Conservation (phyloP, 2,113 vertebrate species). For the Syrmaticus mikado region DNA sequence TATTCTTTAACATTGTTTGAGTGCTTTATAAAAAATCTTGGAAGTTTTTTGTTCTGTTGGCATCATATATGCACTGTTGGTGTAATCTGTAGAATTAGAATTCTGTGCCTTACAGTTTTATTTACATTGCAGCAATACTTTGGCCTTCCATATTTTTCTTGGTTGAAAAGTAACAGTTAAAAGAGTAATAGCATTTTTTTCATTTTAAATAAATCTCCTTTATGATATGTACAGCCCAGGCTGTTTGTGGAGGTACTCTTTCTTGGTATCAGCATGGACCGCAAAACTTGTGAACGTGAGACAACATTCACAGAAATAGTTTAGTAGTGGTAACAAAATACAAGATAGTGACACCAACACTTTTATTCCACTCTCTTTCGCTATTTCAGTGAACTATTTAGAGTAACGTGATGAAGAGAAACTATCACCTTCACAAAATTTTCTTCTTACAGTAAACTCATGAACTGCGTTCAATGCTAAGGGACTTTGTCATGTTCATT, state of each 20-base stretch:
- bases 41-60: background rate
- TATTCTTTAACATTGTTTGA: background rate
- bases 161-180: background rate
- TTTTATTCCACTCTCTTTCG: no score
- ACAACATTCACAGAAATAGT: background rate
- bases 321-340: background rate
- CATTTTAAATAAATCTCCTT: background rate
- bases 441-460: background rate
- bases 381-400: background rate
- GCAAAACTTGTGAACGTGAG: background rate
- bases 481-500: background rate
- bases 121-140: background rate
- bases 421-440: background rate
- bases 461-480: background rate
- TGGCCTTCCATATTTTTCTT: background rate
- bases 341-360: rapidly evolving
- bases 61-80: background rate
- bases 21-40: background rate
- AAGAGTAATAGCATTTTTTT: background rate
- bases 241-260: background rate
- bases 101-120: background rate
- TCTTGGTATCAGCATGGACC: background rate
- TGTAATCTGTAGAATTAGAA: background rate
- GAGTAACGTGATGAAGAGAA: background rate
- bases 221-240: background rate